A percentile compares a stretch with the other conserved stretches of the same genome.
These are phyloP conservation scores for Chrysina gloriosa DNA, from an alignment of 2,888 invertebrate genomes.

Conservation along the genomic window DNA sequence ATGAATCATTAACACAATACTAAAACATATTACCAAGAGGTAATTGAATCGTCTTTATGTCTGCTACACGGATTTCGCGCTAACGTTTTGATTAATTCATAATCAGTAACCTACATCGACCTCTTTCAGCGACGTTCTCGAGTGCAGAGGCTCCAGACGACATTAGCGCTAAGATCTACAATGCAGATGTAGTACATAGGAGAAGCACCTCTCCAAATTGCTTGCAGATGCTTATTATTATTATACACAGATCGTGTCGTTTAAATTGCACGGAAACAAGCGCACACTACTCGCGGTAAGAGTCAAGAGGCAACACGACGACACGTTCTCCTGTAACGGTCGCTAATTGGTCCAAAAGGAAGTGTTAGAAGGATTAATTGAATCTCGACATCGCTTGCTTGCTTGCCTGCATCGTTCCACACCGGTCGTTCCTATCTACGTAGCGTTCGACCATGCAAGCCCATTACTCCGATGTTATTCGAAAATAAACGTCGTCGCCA, in stretches of 20 bases:
- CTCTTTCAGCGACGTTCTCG: neutral
- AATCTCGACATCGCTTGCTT: neutral
- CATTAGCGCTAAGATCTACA: neutral
- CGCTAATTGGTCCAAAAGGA: conserved; percentile 29
- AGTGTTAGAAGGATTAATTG: conserved; percentile 23
- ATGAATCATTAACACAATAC: too few relatives aligned
- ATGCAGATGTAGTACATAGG: neutral
- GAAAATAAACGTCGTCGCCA: conserved; percentile 15
- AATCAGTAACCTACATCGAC: too few relatives aligned
- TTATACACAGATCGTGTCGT: conserved; percentile 16
- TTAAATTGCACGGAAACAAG: conserved; percentile 6
- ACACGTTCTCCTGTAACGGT: conserved; percentile 21
- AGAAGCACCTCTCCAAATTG: neutral
- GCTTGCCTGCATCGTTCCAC: neutral
- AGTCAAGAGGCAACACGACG: neutral
- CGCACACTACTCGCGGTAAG: neutral
- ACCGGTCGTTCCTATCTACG: neutral
- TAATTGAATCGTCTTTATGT: too few relatives aligned
- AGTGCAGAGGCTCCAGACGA: neutral
- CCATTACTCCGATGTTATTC: conserved; percentile 18
- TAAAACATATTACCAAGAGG: too few relatives aligned
- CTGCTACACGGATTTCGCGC: too few relatives aligned
- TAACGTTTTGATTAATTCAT: too few relatives aligned
- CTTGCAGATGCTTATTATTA: conserved; percentile 7
- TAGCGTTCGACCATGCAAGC: conserved; percentile 1